Conservation (phyloP, 2,113 vertebrate species). For the Ranitomeya imitator region DNA sequence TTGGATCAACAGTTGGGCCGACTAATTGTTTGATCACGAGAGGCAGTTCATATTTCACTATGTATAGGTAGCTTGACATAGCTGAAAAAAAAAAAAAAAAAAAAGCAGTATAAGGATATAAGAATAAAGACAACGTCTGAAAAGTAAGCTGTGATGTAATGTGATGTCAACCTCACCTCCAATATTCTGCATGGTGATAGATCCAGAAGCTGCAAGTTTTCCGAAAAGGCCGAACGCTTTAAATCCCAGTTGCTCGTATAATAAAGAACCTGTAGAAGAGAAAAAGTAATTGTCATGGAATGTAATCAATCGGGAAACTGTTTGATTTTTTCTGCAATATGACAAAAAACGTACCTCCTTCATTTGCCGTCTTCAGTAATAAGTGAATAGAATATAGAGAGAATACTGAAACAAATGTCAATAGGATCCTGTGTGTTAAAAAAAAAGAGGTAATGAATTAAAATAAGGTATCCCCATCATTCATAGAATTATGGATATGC, state of each 20-base stretch:
- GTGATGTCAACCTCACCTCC: slow-evolving; percentile 79
- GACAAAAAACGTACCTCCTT: slow-evolving; percentile 84
- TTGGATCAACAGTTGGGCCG: slow-evolving; percentile 73
- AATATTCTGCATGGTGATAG: slow-evolving; percentile 97
- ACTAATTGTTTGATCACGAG: slow-evolving; percentile 89
- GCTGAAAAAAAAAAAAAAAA: slow-evolving; percentile 80
- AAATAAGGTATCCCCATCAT: background rate
- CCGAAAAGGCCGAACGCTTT: slow-evolving; percentile 93
- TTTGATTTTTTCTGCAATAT: background rate
- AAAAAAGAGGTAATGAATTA: background rate
- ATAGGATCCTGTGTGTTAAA: slow-evolving; percentile 80
- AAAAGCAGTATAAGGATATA: background rate
- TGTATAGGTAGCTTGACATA: slow-evolving; percentile 99
- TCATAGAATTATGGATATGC: slow-evolving; percentile 55
- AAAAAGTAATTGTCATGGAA: background rate
- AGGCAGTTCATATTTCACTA: slow-evolving; percentile 97
- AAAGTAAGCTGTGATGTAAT: background rate
- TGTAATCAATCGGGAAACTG: background rate
- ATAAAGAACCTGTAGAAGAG: slow-evolving; percentile 78
- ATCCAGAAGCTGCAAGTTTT: slow-evolving; percentile 90
- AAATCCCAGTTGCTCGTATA: slow-evolving; percentile 93
- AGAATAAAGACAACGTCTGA: background rate
- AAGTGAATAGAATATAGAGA: slow-evolving; percentile 97
- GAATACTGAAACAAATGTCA: slow-evolving; percentile 86
- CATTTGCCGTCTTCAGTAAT: slow-evolving; percentile 94